Evolutionary conservation across 2,797 vertebrate genomes (phyloP).

Genomic region (Myotis daubentonii): DNA sequence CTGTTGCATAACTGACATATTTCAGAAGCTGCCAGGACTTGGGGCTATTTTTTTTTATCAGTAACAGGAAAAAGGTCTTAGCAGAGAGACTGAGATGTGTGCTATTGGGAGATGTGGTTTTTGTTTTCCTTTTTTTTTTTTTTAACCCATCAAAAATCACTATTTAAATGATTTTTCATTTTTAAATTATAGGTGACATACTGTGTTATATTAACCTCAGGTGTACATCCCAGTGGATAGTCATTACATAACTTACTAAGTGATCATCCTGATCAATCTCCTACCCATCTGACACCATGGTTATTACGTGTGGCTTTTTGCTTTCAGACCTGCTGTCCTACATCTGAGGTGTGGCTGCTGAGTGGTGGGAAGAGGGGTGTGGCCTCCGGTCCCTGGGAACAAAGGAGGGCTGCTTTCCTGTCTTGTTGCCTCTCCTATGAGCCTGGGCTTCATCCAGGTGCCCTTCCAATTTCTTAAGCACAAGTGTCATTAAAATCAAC

Average conservation of each 20-base stretch:
- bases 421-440: too few species aligned
- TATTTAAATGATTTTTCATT: background rate
- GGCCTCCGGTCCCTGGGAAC: too few species aligned
- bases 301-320: too few species aligned
- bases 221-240: background rate
- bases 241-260: background rate
- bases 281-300: too few species aligned
- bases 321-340: too few species aligned
- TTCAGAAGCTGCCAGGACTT: constrained; percentile 5
- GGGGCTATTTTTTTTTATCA: background rate
- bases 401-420: too few species aligned
- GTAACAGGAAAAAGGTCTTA: background rate
- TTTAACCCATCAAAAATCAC: background rate
- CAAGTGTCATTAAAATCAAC: too few species aligned
- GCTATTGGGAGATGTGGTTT: background rate
- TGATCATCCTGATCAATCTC: background rate
- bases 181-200: background rate
- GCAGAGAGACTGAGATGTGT: background rate
- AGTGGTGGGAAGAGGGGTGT: too few species aligned
- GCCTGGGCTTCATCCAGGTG: too few species aligned
- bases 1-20: constrained; percentile 11
- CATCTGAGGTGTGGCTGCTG: too few species aligned
- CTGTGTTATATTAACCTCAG: background rate
- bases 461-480: too few species aligned
- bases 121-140: background rate